Evolutionary conservation across 2,113 vertebrate species (phyloP).

Genomic region (Scomber colias): DNA sequence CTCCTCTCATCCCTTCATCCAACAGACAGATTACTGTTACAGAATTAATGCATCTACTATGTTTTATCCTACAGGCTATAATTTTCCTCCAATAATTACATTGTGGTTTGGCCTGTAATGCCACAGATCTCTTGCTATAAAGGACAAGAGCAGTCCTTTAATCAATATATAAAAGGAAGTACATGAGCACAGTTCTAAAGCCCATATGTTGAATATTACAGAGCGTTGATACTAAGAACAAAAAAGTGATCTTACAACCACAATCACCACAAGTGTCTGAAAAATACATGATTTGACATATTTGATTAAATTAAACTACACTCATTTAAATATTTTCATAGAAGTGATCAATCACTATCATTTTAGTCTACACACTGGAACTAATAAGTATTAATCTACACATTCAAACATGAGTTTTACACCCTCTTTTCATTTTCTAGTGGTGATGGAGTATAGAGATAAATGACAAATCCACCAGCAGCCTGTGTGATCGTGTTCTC

Average conservation of each 20-base stretch:
- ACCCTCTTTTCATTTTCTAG: no score
- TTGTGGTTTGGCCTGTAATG: conserved; percentile 54
- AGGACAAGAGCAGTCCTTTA: conserved; percentile 51
- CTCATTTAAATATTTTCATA: neutral
- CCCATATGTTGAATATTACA: neutral
- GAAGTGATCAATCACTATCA: neutral
- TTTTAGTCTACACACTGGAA: neutral
- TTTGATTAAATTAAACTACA: neutral
- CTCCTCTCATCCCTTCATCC: conserved; percentile 41
- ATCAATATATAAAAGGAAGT: conserved; percentile 66
- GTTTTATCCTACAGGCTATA: conserved; percentile 59
- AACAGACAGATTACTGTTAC: conserved; percentile 57
- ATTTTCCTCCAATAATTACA: conserved; percentile 69
- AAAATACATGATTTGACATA: neutral
- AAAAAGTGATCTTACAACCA: neutral
- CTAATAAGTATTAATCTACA: neutral
- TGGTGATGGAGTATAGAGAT: neutral
- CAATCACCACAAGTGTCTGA: neutral
- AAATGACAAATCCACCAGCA: neutral
- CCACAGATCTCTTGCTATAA: conserved; percentile 47
- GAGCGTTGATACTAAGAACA: neutral
- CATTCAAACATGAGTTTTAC: neutral
- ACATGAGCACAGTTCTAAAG: conserved; percentile 4
- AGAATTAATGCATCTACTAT: conserved; percentile 43
- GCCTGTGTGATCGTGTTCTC: conserved; percentile 3